Percentiles rank a stretch among this genome's conserved stretches.
Evolutionary conservation across 2,797 vertebrate genomes (phyloP).

Genomic region (Iguana delicatissima): DNA sequence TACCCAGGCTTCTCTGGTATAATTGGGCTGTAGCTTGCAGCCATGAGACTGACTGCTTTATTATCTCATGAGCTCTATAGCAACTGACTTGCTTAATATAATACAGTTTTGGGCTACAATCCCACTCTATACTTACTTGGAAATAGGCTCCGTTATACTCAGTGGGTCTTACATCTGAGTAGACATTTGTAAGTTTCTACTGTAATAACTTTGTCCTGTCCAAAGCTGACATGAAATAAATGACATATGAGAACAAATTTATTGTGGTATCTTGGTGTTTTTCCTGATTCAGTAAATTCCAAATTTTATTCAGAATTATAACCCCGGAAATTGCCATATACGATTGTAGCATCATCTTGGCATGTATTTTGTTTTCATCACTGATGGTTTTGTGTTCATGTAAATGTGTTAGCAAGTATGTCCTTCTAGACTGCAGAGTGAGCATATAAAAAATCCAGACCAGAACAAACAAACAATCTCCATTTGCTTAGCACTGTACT

Average conservation of each 20-base stretch:
- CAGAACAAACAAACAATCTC: neutral
- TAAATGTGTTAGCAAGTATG: slow-evolving; percentile 16
- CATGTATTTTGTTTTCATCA: slow-evolving; percentile 2
- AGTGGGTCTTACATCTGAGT: neutral
- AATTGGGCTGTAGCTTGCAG: slow-evolving; percentile 5
- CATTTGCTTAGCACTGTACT: neutral
- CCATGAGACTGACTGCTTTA: neutral
- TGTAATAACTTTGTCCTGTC: neutral
- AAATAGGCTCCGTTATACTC: neutral
- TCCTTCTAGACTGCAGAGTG: neutral
- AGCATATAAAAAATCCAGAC: slow-evolving; percentile 22
- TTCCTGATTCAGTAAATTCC: slow-evolving; percentile 19
- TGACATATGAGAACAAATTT: neutral
- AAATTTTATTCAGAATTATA: neutral
- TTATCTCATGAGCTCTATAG: neutral
- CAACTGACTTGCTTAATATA: neutral
- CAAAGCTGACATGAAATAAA: neutral
- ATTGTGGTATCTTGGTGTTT: neutral
- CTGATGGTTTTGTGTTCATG: neutral
- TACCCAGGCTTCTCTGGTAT: neutral
- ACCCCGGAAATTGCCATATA: neutral
- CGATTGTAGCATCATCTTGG: slow-evolving; percentile 3
- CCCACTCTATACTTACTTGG: neutral
- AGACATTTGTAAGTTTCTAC: neutral
- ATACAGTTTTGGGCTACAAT: neutral